Conservation (phyloP, 2,797 vertebrate species). For the Odontamblyopus lacepedii region DNA sequence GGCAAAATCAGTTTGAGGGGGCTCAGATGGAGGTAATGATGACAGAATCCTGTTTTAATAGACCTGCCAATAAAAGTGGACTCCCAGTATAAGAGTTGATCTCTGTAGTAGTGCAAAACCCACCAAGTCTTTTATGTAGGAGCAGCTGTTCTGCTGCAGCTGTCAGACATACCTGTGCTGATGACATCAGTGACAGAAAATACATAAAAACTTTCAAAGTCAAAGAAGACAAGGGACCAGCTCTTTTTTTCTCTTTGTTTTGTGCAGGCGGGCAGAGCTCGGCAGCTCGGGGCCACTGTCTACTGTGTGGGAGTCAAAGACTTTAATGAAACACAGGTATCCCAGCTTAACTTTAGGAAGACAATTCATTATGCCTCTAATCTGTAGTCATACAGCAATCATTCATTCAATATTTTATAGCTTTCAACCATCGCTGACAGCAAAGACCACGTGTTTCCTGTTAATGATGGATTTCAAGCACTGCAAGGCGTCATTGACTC, state of each 20-base stretch:
- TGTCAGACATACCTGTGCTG: conserved; percentile 6
- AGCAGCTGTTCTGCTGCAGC: conserved; percentile 29
- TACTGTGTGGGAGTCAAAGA: conserved; percentile 98
- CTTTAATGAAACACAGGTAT: conserved; percentile 98
- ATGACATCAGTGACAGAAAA: conserved; percentile 1
- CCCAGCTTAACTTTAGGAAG: neutral
- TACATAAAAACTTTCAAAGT: neutral
- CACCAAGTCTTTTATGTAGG: conserved; percentile 11
- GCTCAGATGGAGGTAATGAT: conserved; percentile 88
- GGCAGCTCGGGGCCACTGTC: conserved; percentile 92
- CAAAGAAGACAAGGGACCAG: neutral
- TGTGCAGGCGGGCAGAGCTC: conserved; percentile 87
- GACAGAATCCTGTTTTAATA: neutral
- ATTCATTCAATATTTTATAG: conserved; percentile 63
- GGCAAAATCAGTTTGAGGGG: conserved; percentile 91
- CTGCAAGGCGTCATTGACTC: conserved; percentile 95
- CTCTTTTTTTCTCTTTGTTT: neutral
- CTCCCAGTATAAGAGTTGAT: neutral
- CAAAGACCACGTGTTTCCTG: conserved; percentile 94
- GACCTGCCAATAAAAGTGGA: too few relatives aligned
- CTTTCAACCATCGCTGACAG: conserved; percentile 96
- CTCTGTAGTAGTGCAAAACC: neutral
- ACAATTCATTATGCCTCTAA: neutral
- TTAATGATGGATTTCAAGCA: conserved; percentile 94
- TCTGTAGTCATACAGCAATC: neutral